Base-by-base conservation (phyloP, 2,888 invertebrate genomes). In the Cyaniris semiargus region DNA sequence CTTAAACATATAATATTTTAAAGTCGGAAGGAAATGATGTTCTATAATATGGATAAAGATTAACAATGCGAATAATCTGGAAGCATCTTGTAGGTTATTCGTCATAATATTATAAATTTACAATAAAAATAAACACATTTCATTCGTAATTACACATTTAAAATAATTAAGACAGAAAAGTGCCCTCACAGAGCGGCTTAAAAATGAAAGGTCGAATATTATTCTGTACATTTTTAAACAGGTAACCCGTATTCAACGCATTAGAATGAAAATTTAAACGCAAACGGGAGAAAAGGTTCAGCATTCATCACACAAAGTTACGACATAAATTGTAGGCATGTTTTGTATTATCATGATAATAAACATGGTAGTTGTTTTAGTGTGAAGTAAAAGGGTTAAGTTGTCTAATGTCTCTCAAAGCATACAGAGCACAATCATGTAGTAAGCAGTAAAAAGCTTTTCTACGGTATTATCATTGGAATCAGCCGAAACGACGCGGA, bases 121-220 rank as follows among this genome's bases (percentile, higher is more conserved):
- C 1, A 66, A 31, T 66, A 6, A 60, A 60, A 66, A 31, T 66
- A 27, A 27, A 15, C 15, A 27, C 13, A 23, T 23, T 66, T 66
- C 13, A 27, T 31, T 3, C 18, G 15, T 66, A 15, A 10, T 27
- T 15, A 13, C 3, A 21, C 13, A 21, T 23, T 21, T 60, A 27
- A 60, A 66, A 66, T 66, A 66, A 66, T 66, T 8, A 13, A 66
- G 60, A 66, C 60, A 23, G 58, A 21, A 15, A 66, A 66, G 18
- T 66, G 6, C 66, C 27, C 66, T 66, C 66, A 66, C 77, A 80
- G 78, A 83, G 81, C 82, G 82, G 80, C 80, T 79, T 82, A 84
- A 82, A 82, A 85, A 82, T 66, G 31, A 27, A 66, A 66, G 66
- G 66, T 31, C 66, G 66, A 31, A 66, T 66, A 66, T 66, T 66